Percentiles rank a stretch among this genome's conserved stretches.
Evolutionary conservation across 2,888 invertebrate genomes (phyloP).

Genomic region (Ethmia dodecea): DNA sequence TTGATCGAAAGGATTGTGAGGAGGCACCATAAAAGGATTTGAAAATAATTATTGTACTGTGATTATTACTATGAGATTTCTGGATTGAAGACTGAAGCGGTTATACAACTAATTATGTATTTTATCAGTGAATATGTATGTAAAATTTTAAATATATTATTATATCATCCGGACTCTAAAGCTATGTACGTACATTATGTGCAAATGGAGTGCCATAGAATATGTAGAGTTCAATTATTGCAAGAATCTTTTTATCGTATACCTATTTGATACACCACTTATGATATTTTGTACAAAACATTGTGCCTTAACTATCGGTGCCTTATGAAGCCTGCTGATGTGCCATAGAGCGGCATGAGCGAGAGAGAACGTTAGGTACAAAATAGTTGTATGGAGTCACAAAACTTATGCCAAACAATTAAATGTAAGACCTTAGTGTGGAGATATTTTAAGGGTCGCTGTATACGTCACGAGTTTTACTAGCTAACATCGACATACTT

Average conservation of each 20-base stretch:
- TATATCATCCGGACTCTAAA: slow-evolving; percentile 43
- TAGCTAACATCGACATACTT: too few relatives aligned
- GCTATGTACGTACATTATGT: slow-evolving; percentile 42
- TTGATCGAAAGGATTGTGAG: slow-evolving; percentile 14
- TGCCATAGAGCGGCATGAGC: slow-evolving; percentile 53
- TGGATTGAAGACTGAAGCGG: slow-evolving; percentile 66
- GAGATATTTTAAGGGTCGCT: too few relatives aligned
- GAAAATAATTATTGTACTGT: slow-evolving; percentile 52
- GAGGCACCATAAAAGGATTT: slow-evolving; percentile 49
- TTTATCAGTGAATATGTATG: slow-evolving; percentile 1
- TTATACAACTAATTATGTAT: slow-evolving; percentile 16
- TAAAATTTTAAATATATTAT: slow-evolving; percentile 15
- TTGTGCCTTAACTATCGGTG: slow-evolving; percentile 59
- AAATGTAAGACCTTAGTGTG: slow-evolving; percentile 43
- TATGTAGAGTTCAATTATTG: slow-evolving; percentile 1
- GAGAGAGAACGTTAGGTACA: slow-evolving; percentile 46
- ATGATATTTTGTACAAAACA: slow-evolving; percentile 31
- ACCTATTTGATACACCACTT: slow-evolving; percentile 21
- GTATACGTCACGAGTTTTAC: too few relatives aligned
- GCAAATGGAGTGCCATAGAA: slow-evolving; percentile 67
- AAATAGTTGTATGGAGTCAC: slow-evolving; percentile 69
- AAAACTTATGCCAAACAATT: slow-evolving; percentile 74
- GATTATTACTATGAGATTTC: slow-evolving; percentile 71
- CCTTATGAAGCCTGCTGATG: slow-evolving; percentile 45
- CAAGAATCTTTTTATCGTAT: slow-evolving; percentile 14